Conservation (phyloP, 2,888 invertebrate genomes). For the Nebria brevicollis region DNA sequence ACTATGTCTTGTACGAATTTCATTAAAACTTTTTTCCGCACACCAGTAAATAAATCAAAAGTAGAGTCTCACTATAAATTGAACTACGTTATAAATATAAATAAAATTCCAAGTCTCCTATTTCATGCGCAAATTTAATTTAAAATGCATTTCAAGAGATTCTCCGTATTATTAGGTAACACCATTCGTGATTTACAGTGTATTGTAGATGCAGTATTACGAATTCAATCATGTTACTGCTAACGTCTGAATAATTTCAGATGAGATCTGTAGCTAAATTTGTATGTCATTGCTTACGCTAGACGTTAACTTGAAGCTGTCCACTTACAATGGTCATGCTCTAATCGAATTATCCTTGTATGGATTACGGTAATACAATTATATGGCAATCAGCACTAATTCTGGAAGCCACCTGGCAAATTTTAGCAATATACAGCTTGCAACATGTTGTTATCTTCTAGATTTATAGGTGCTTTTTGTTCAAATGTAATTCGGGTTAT, state of each 20-base stretch:
- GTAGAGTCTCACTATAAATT: conserved; percentile 9
- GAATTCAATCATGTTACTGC: conserved; percentile 34
- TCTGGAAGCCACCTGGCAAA: background rate
- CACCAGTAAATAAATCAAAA: background rate
- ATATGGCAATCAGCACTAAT: conserved; percentile 1
- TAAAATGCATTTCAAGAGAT: conserved; percentile 13
- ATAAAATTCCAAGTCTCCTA: conserved; percentile 27
- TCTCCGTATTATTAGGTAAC: conserved; percentile 3
- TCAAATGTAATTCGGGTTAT: background rate
- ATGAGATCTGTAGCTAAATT: background rate
- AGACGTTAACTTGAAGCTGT: background rate
- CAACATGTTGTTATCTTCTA: background rate
- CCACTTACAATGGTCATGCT: background rate
- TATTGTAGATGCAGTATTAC: conserved; percentile 21
- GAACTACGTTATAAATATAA: conserved; percentile 29
- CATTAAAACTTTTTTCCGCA: background rate
- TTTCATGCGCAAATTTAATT: conserved; percentile 39
- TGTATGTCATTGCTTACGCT: background rate
- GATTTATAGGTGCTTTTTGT: background rate
- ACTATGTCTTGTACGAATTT: background rate
- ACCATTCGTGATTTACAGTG: background rate
- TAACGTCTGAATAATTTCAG: conserved; percentile 39
- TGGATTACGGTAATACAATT: conserved; percentile 15
- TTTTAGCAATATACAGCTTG: background rate
- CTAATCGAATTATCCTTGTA: conserved; percentile 1